phyloP scores from a whole-genome alignment of 1,140 invertebrate species.

The Drosophila ercepeae region DNA sequence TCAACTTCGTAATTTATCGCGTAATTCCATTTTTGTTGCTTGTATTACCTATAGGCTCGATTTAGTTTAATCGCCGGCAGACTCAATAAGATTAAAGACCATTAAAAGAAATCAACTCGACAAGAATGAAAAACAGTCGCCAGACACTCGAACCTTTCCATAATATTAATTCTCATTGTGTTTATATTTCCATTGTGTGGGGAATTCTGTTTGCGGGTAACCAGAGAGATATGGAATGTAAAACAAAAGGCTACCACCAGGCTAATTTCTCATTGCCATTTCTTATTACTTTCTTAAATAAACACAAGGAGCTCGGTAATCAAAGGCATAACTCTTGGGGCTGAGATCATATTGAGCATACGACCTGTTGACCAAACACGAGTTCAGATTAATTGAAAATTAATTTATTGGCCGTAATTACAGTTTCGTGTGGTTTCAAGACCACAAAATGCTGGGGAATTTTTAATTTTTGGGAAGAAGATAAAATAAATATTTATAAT shows the following conservation, averaged over 20 bases:
- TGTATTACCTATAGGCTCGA: constrained; percentile 11
- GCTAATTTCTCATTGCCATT: constrained; percentile 15
- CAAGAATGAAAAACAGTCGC: constrained; percentile 26
- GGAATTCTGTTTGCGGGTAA: not conserved
- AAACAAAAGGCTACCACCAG: constrained; percentile 16
- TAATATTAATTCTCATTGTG: constrained; percentile 22
- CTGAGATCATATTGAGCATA: constrained; percentile 3
- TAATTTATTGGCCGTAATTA: constrained; percentile 6
- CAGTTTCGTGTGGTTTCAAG: not conserved
- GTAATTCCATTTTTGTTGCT: not conserved
- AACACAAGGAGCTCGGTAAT: not conserved
- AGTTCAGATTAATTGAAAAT: constrained; percentile 13
- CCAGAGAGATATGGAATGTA: constrained; percentile 6
- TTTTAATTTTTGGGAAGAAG: not conserved
- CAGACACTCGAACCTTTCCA: constrained; percentile 13
- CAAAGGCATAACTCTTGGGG: too few species aligned
- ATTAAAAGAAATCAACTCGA: constrained; percentile 36
- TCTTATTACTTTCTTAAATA: constrained; percentile 12
- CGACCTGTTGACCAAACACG: constrained; percentile 7
- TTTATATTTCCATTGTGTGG: constrained; percentile 21
- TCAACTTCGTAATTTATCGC: not conserved
- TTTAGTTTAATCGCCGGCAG: constrained; percentile 56
- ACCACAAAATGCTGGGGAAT: not conserved
- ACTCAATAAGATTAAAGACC: constrained; percentile 60
- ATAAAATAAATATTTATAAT: not conserved